A percentile compares a stretch with the other conserved stretches of the same genome.
These are phyloP conservation scores for Anoplopoma fimbria DNA, from an alignment of 2,113 vertebrate genomes.

Conservation along the genomic window DNA sequence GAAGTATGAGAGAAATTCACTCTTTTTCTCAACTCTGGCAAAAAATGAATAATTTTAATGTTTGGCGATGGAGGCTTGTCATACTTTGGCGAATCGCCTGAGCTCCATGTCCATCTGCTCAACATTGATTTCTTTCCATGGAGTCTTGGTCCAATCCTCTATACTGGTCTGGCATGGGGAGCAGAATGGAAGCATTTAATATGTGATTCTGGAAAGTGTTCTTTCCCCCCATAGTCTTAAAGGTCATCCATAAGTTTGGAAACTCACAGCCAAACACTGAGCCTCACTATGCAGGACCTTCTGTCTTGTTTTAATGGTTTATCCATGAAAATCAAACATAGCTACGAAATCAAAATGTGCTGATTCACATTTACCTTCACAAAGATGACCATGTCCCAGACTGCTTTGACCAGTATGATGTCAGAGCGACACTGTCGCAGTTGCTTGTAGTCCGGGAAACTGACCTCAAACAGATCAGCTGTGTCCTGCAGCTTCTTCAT, in stretches of 20 bases:
- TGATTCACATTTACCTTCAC: conserved; percentile 74
- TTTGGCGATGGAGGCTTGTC: not conserved
- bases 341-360: not conserved
- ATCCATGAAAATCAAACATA: not conserved
- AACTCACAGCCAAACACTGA: not conserved
- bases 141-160: conserved; percentile 89
- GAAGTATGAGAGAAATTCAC: not conserved
- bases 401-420: conserved; percentile 82
- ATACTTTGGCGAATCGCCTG: conserved; percentile 88
- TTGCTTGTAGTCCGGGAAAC: conserved; percentile 85
- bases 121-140: conserved; percentile 89
- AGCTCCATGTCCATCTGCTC: conserved; percentile 90
- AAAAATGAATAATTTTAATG: not conserved
- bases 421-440: conserved; percentile 83
- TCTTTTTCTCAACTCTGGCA: not conserved
- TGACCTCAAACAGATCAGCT: conserved; percentile 85
- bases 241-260: not conserved
- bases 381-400: conserved; percentile 86
- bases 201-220: not conserved
- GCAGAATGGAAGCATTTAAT: conserved; percentile 6
- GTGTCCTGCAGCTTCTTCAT: conserved; percentile 83
- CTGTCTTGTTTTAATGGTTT: not conserved
- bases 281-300: not conserved
- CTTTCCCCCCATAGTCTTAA: not conserved
- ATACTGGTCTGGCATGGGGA: conserved; percentile 84